Evolutionary conservation across 2,797 vertebrate genomes (phyloP), one percentile per base, ranked within the genome.

Genomic region (Taeniopygia guttata): DNA sequence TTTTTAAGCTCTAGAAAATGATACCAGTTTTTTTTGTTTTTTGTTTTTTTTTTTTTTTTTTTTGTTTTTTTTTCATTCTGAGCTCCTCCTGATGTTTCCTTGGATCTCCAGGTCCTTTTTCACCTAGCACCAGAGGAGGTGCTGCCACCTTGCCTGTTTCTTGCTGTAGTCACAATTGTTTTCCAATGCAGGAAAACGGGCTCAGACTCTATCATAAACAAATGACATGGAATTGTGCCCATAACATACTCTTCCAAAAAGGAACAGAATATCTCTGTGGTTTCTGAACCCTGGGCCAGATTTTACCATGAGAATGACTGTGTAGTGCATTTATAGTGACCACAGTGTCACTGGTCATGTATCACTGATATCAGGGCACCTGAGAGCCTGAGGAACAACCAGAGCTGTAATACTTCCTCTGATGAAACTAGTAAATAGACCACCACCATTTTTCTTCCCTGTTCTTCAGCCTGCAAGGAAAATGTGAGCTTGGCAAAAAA

Each of bases 191-290:
- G 69, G 51, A 18, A 77, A 90, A 60, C 20, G 49, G 18, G 10
- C 21, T 7, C 7, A 74, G 22, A 42, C 9, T 29, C 46, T n/a
- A n/a, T n/a, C 40, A 13, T 40, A 51, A 94, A 62, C 2, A 78
- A 75, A 67, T 42, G 7, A 6, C 14, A 11, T 40, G 0, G 67
- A 77, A 74, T 55, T 0, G 0, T 72, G 22, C 9, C 34, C 29
- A 7, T 11, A 62, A 51, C 8, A 13, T 36, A 51, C 40, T 83
- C 13, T 3, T 59, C 29, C 16, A 66, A 51, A 4, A 78, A 46
- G 19, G 25, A 64, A 30, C 25, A 62, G 34, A 52, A 27, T 10
- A 19, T 4, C 11, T 51, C 42, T 4, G 18, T 63, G 11, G 3
- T 76, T 93, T 87, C 82, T 74, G 60, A 83, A 49, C 11, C 13